A percentile compares a stretch with the other conserved stretches of the same genome.
These are phyloP conservation scores for Crax fasciolata DNA, from an alignment of 2,797 vertebrate genomes.

Conservation along the genomic window DNA sequence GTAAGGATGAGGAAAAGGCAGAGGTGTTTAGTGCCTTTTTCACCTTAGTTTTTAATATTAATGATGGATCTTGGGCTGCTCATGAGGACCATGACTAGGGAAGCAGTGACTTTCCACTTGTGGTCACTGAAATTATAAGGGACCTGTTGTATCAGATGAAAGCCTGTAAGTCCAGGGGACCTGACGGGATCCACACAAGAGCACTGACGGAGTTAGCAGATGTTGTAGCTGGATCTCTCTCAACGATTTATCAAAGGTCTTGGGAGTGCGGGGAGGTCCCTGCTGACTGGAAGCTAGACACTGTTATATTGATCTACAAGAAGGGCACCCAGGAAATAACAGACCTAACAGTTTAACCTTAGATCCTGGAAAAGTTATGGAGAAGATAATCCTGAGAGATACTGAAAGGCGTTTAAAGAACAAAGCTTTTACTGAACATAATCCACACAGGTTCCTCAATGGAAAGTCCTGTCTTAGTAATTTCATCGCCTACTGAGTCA, in stretches of 20 bases:
- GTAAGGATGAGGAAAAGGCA: neutral
- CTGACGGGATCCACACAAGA: neutral
- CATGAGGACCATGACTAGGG: neutral
- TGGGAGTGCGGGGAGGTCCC: neutral
- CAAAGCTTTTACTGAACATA: neutral
- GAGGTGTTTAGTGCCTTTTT: neutral
- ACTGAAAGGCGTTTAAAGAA: neutral
- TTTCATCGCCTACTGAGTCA: neutral
- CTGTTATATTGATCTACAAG: neutral
- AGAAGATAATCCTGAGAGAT: neutral
- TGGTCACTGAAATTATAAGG: neutral
- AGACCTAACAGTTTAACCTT: neutral
- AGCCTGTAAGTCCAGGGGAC: neutral
- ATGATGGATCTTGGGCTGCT: neutral
- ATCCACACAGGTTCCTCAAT: neutral
- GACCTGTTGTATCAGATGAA: neutral
- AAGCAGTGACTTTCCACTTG: too few species aligned
- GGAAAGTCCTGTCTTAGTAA: neutral
- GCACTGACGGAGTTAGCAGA: neutral
- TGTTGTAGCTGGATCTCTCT: neutral
- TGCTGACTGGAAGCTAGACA: neutral
- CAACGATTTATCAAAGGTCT: neutral
- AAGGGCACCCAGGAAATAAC: neutral
- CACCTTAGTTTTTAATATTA: neutral
- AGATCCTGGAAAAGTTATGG: neutral